phyloP scores from a whole-genome alignment of 2,888 invertebrate species.

The Strigamia maritima region DNA sequence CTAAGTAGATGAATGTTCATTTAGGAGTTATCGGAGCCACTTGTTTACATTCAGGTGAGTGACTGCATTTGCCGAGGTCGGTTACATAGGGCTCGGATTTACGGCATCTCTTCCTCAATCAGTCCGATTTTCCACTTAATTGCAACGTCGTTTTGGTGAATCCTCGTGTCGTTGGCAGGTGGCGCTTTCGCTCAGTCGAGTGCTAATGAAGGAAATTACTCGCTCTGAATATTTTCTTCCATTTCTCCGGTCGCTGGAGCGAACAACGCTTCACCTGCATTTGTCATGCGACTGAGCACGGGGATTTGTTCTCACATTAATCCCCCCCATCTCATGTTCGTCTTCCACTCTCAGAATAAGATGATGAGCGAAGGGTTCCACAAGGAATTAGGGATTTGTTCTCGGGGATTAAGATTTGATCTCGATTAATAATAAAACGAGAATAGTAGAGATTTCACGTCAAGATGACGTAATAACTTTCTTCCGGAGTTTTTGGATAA shows the following conservation, averaged over 20 bases:
- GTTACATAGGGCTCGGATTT: neutral
- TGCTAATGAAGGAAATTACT: constrained; percentile 15
- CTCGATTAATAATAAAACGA: constrained; percentile 15
- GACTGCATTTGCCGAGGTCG: neutral
- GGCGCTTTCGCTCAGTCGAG: constrained; percentile 15
- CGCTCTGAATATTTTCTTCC: constrained; percentile 7
- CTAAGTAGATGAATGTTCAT: too few species aligned
- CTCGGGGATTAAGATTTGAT: neutral
- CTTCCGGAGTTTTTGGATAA: too few species aligned
- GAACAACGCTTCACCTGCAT: constrained; percentile 1
- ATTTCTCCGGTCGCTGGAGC: neutral
- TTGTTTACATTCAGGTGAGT: neutral
- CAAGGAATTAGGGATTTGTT: neutral
- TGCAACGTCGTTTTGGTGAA: constrained; percentile 3
- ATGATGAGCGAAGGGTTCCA: neutral
- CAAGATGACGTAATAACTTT: neutral
- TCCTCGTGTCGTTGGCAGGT: constrained; percentile 9
- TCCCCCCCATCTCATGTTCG: neutral
- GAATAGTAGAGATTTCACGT: neutral
- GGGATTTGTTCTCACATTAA: constrained; percentile 7
- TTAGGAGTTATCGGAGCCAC: neutral
- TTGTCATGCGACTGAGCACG: constrained; percentile 15
- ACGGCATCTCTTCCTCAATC: neutral
- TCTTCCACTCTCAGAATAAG: too few species aligned
- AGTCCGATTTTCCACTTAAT: constrained; percentile 15